Percentiles rank a stretch among this genome's conserved stretches.
phyloP scores from a whole-genome alignment of 2,113 vertebrate genomes.

The Climacteris rufus region DNA sequence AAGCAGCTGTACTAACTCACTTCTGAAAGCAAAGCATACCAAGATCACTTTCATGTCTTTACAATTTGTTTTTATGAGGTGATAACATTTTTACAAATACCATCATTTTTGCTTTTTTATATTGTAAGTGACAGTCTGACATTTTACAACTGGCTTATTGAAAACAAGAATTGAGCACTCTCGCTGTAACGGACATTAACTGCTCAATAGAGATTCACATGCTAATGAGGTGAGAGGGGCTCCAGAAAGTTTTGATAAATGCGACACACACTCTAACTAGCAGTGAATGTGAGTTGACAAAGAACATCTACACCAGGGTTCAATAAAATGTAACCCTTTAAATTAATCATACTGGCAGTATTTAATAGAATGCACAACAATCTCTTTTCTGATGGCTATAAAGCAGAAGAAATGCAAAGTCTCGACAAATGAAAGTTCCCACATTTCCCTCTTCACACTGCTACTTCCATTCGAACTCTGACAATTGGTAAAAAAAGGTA shows the following conservation, averaged over 20 bases:
- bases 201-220: slow-evolving; percentile 94
- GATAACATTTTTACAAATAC: slow-evolving; percentile 88
- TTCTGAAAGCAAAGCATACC: slow-evolving; percentile 79
- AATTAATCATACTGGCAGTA: slow-evolving; percentile 84
- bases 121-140: slow-evolving; percentile 87
- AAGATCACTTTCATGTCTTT: slow-evolving; percentile 86
- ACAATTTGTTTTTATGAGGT: slow-evolving; percentile 88
- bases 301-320: slow-evolving; percentile 75
- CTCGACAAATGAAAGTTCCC: slow-evolving; percentile 75
- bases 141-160: slow-evolving; percentile 87
- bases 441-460: slow-evolving; percentile 73
- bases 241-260: slow-evolving; percentile 90
- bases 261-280: slow-evolving; percentile 86
- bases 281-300: slow-evolving; percentile 77
- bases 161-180: slow-evolving; percentile 84
- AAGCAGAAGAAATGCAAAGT: slow-evolving; percentile 73
- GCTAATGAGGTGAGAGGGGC: slow-evolving; percentile 90
- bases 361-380: slow-evolving; percentile 80
- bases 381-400: slow-evolving; percentile 76
- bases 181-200: slow-evolving; percentile 87
- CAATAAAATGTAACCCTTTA: slow-evolving; percentile 82
- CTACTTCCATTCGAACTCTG: slow-evolving; percentile 67
- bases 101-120: slow-evolving; percentile 87
- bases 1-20: slow-evolving; percentile 85
- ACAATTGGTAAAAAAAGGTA: slow-evolving; percentile 71